A percentile compares a stretch with the other conserved stretches of the same genome.
These are phyloP conservation scores for Apostichopus parvimensis DNA, from an alignment of 35 echinoderm and acorn worm species.

Conservation along the genomic window DNA sequence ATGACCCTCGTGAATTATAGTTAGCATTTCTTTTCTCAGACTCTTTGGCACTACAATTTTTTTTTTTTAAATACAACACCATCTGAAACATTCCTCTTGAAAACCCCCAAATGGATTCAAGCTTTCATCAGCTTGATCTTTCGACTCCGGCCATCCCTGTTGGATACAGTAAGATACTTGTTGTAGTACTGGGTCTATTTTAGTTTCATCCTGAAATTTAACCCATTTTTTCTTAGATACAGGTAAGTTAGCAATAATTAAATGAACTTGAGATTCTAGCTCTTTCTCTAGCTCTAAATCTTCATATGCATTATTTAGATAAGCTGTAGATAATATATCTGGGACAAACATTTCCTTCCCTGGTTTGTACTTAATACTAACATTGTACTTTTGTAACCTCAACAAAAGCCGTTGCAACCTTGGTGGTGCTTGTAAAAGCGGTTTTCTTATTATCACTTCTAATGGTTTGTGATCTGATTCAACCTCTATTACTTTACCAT, in stretches of 20 bases:
- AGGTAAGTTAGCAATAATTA: neutral
- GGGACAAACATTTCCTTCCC: slow-evolving; percentile 26
- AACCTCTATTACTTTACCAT: no score
- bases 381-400: slow-evolving; percentile 57
- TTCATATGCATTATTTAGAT: neutral
- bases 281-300: neutral
- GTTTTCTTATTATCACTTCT: slow-evolving; percentile 49
- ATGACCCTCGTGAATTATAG: slow-evolving; percentile 56
- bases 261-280: slow-evolving; percentile 13
- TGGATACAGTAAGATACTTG: neutral
- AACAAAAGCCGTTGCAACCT: slow-evolving; percentile 60
- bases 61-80: slow-evolving; percentile 4
- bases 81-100: slow-evolving; percentile 27
- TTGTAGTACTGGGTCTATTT: neutral
- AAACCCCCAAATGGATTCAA: no score
- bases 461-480: slow-evolving; percentile 33
- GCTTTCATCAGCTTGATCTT: neutral
- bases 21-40: slow-evolving; percentile 24
- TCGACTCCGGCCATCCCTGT: slow-evolving; percentile 8
- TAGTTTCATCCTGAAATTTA: neutral
- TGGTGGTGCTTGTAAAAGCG: slow-evolving; percentile 63
- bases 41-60: slow-evolving; percentile 17
- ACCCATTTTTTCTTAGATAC: neutral
- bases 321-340: slow-evolving; percentile 19
- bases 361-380: slow-evolving; percentile 42